These are phyloP conservation scores for Strix aluco DNA, from an alignment of 2,113 vertebrate species.

Conservation along the genomic window DNA sequence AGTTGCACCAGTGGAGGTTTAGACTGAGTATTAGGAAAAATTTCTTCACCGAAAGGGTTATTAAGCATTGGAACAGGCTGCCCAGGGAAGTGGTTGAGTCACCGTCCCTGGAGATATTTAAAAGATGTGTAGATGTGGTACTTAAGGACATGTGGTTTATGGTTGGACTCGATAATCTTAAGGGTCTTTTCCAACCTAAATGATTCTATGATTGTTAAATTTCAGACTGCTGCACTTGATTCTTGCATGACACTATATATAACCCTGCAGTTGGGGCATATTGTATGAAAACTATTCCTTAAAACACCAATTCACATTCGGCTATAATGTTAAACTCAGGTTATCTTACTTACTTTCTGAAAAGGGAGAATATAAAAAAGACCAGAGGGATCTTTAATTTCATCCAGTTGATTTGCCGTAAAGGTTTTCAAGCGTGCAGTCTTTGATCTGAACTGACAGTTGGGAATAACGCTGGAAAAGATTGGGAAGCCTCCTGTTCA, in stretches of 20 bases:
- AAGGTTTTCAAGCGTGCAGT: slow-evolving; percentile 96
- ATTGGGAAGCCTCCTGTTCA: background rate
- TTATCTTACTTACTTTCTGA: slow-evolving; percentile 85
- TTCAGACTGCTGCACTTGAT: background rate
- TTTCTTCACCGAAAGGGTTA: background rate
- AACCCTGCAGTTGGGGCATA: background rate
- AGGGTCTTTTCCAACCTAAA: background rate
- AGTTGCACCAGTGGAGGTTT: background rate
- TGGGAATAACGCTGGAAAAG: slow-evolving; percentile 89
- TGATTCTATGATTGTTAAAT: background rate
- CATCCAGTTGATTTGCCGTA: slow-evolving; percentile 95
- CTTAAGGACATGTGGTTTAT: background rate
- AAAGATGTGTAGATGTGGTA: fast-evolving
- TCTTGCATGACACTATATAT: background rate
- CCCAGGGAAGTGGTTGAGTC: background rate
- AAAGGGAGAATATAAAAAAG: slow-evolving; percentile 97
- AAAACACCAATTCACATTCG: background rate
- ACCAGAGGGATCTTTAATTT: slow-evolving; percentile 97
- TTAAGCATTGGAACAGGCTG: background rate
- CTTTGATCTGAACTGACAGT: slow-evolving; percentile 97
- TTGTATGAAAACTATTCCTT: background rate
- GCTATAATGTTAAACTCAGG: background rate
- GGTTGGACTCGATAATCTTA: background rate
- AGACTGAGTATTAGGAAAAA: background rate
- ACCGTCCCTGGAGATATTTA: background rate